Base-by-base conservation (phyloP, 1,140 invertebrate species). In the Anoplolepis gracilipes region DNA sequence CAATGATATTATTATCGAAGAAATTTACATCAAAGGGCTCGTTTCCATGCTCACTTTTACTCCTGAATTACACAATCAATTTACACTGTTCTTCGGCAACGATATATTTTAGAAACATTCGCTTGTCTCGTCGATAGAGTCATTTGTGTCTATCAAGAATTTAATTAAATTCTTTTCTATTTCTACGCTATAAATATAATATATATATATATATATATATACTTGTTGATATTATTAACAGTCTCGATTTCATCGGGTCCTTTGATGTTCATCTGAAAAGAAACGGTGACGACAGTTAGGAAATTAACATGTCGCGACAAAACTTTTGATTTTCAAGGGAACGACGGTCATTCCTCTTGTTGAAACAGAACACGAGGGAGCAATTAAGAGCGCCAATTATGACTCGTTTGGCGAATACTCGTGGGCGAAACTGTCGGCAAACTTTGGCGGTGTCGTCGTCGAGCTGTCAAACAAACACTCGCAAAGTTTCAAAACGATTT, bases 331-430 rank as follows among this genome's bases (percentile, higher is more conserved):
- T 28, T 8, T 11, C 11, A 1, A 10, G 13, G 10, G 33, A 30
- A 49, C 39, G 30, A 70, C 22, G 33, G 64, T 79, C 1, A 46
- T 69, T 57, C 22, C 22, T 55, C 6, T 42, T 22, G 5, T 49
- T 79, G 33, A 81, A 81, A 81, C 46, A 57, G 49, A 65, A 81
- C 49, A 81, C 28, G 25, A 11, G 55, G 16, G 65, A 70, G 77
- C 33, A 81, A 81, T 81, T 81, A 81, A 19, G 64, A 42, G 64
- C 16, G 25, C 33, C 49, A 64, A 70, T 81, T 72, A 57, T 70
- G 78, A 70, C 22, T 11, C 16, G 25, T 46, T 16, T 16, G 46
- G 19, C 64, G 46, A 10, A 16, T 49, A 19, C 42, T 49, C 42
- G 49, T 59, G 33, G 30, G 36, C 25, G 25, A 81, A 69, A 79